Percentiles rank a stretch among this genome's conserved stretches.
Evolutionary conservation across 2,888 invertebrate species (phyloP).

Genomic region (Eubasilissa splendida): DNA sequence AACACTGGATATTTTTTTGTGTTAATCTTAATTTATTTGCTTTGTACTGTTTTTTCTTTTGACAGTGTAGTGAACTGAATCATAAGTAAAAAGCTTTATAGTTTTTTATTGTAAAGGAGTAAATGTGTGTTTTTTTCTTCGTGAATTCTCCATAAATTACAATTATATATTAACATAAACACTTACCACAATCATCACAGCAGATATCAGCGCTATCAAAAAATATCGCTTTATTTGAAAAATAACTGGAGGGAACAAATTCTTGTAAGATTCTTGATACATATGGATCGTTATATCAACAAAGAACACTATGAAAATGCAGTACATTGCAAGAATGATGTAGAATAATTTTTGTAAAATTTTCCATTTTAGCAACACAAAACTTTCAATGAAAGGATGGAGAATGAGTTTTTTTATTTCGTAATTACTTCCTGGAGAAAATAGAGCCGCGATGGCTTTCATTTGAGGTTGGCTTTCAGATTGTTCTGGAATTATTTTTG

Average conservation of each 20-base stretch:
- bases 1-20: no score
- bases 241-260: background rate
- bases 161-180: background rate
- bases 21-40: no score
- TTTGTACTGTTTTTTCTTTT: no score
- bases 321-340: constrained; percentile 69
- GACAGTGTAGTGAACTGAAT: no score
- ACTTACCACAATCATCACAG: constrained; percentile 68
- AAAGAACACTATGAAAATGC: constrained; percentile 69
- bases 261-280: constrained; percentile 9
- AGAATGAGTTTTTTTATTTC: constrained; percentile 69
- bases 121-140: no score
- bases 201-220: constrained; percentile 59
- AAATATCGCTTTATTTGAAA: background rate
- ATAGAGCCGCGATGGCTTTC: constrained; percentile 72
- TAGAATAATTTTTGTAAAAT: constrained; percentile 72
- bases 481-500: constrained; percentile 66
- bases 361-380: constrained; percentile 73
- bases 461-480: constrained; percentile 67
- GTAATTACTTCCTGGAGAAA: constrained; percentile 71
- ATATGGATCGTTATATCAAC: constrained; percentile 66
- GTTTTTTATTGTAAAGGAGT: no score
- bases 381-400: constrained; percentile 74
- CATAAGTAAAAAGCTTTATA: no score
- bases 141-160: no score